Evolutionary conservation across 2,797 vertebrate genomes (phyloP).

Genomic region (Cuculus canorus): DNA sequence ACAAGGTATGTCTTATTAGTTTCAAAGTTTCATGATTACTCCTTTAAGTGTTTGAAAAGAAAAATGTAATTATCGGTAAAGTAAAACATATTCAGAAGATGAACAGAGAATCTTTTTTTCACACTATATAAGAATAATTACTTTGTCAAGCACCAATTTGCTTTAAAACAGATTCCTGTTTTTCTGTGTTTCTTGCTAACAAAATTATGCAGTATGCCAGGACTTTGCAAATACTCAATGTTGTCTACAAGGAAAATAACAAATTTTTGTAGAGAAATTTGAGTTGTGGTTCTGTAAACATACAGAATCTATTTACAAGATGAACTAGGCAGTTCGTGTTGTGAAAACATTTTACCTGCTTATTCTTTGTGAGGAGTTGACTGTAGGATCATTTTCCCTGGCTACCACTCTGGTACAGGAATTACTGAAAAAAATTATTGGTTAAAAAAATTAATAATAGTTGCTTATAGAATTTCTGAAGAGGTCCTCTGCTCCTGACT

Average conservation of each 20-base stretch:
- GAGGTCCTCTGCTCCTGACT: not conserved
- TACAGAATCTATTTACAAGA: not conserved
- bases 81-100: not conserved
- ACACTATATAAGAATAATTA: not conserved
- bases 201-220: not conserved
- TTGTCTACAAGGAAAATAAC: not conserved
- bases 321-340: not conserved
- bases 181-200: not conserved
- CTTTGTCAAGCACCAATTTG: not conserved
- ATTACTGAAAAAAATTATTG: not conserved
- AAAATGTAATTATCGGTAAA: not conserved
- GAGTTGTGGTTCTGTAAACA: not conserved
- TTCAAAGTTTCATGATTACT: not conserved
- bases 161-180: not conserved
- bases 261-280: not conserved
- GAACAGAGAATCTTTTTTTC: not conserved
- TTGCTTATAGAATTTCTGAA: not conserved
- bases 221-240: not conserved
- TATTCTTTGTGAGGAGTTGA: not conserved
- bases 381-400: not conserved
- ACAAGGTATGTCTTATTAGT: slow-evolving; percentile 85
- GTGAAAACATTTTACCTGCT: not conserved
- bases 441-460: too few species aligned
- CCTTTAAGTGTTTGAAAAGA: not conserved
- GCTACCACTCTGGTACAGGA: not conserved